A percentile compares a stretch with the other conserved stretches of the same genome.
Evolutionary conservation across 2,113 vertebrate species (phyloP).

Genomic region (Ceyx melanurus): DNA sequence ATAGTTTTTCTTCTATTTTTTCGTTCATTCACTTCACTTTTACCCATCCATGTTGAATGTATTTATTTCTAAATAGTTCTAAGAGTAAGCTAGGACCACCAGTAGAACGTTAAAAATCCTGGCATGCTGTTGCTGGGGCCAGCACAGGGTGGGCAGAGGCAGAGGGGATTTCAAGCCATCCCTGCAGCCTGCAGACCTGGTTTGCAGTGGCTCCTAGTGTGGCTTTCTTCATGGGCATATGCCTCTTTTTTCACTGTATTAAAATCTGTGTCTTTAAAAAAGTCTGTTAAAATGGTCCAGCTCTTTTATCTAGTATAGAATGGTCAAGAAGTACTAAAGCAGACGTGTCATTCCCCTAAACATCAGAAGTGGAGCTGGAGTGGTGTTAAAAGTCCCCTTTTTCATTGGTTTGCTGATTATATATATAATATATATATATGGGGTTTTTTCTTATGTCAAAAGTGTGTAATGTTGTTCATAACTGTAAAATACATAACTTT

Average conservation of each 20-base stretch:
- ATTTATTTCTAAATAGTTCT: not conserved
- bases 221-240: not conserved
- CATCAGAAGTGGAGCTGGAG: not conserved
- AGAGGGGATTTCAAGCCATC: not conserved
- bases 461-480: not conserved
- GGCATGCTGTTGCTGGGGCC: not conserved
- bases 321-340: not conserved
- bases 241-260: not conserved
- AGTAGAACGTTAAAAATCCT: not conserved
- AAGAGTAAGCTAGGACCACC: not conserved
- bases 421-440: not conserved
- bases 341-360: not conserved
- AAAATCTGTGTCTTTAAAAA: not conserved
- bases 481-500: not conserved
- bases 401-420: not conserved
- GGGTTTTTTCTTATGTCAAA: not conserved
- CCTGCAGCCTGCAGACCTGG: not conserved
- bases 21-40: not conserved
- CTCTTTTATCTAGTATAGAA: not conserved
- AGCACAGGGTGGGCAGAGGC: not conserved
- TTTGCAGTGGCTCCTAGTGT: not conserved
- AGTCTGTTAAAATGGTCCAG: not conserved
- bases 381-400: not conserved
- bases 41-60: not conserved
- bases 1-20: not conserved